Evolutionary conservation across 2,113 vertebrate genomes (phyloP).

Genomic region (Lampris megalopsis): DNA sequence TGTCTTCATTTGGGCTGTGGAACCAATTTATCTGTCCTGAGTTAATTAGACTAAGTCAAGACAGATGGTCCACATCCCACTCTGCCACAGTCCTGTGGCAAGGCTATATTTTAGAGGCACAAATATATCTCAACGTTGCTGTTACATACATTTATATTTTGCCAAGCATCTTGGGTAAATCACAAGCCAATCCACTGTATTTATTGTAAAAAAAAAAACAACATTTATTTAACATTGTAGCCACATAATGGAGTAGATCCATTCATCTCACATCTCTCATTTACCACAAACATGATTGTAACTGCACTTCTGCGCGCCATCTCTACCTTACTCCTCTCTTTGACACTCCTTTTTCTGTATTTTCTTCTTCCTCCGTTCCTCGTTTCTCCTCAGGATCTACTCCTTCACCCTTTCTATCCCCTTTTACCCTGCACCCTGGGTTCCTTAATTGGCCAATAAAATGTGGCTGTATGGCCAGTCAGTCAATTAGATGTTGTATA

Average conservation of each 20-base stretch:
- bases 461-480: constrained; percentile 43
- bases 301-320: not conserved
- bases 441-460: constrained; percentile 37
- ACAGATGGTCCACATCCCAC: too few relatives aligned
- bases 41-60: too few relatives aligned
- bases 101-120: too few relatives aligned
- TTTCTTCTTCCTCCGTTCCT: not conserved
- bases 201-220: constrained; percentile 55
- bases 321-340: constrained; percentile 18
- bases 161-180: not conserved
- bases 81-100: too few relatives aligned
- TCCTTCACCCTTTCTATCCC: constrained; percentile 32
- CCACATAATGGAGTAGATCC: constrained; percentile 33
- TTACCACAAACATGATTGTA: constrained; percentile 36
- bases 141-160: not conserved
- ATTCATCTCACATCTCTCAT: constrained; percentile 39
- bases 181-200: constrained; percentile 29
- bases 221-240: constrained; percentile 42
- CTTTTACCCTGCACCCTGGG: constrained; percentile 12
- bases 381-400: constrained; percentile 19
- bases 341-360: not conserved
- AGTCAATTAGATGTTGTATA: constrained; percentile 49
- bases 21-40: too few relatives aligned
- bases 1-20: too few relatives aligned
- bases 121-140: constrained; percentile 13